phyloP scores from a whole-genome alignment of 1,140 invertebrate genomes.

The Pseudobourletiella spinata region DNA sequence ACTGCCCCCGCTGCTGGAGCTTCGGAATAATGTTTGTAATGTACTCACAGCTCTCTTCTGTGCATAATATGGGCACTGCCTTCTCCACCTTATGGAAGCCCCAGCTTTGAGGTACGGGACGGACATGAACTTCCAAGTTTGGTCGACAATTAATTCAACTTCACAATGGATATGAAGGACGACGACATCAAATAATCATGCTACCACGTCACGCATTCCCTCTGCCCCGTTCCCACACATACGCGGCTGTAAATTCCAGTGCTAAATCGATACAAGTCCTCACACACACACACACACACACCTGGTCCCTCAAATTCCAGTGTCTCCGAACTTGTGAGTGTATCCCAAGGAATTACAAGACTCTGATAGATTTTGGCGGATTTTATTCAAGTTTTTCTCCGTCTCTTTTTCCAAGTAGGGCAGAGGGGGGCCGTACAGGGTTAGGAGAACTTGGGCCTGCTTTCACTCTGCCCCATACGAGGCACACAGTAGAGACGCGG shows the following conservation, averaged over 20 bases:
- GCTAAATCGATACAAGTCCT: no score
- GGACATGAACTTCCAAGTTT: neutral
- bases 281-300: neutral
- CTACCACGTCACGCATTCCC: neutral
- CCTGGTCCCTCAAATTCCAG: neutral
- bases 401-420: no score
- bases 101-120: neutral
- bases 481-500: neutral
- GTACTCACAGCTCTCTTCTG: no score
- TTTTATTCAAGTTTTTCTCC: no score
- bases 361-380: no score
- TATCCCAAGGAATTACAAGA: neutral
- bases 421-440: neutral
- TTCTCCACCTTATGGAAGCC: neutral
- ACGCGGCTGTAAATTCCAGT: no score
- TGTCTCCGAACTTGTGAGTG: neutral
- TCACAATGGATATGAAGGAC: slow-evolving; percentile 3
- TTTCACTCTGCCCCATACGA: no score
- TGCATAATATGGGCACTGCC: neutral
- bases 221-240: neutral
- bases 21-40: no score
- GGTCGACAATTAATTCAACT: slow-evolving; percentile 6
- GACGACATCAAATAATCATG: slow-evolving; percentile 8
- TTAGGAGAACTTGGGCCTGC: neutral
- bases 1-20: no score